Evolutionary conservation across 2,113 vertebrate species (phyloP).

Genomic region (Hippoglossus stenolepis): DNA sequence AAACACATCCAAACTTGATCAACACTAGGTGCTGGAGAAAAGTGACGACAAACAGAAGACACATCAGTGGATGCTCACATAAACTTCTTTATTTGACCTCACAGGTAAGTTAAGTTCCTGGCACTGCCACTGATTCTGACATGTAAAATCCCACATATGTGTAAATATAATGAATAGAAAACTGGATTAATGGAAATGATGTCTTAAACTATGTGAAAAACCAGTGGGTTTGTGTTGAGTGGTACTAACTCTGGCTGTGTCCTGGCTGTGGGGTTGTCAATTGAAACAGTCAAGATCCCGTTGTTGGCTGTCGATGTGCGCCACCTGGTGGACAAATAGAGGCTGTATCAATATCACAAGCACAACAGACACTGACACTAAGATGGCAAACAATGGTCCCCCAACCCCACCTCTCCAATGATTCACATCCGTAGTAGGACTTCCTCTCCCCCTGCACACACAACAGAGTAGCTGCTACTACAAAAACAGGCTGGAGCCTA

Average conservation of each 20-base stretch:
- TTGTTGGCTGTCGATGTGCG: conserved; percentile 87
- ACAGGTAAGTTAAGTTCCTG: too few relatives aligned
- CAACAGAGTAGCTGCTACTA: neutral
- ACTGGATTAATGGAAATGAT: neutral
- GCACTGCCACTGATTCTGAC: too few relatives aligned
- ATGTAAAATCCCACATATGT: too few relatives aligned
- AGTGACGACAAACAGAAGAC: neutral
- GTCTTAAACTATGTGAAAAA: neutral
- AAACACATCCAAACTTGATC: too few relatives aligned
- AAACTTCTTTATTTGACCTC: too few relatives aligned
- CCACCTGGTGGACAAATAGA: conserved; percentile 86
- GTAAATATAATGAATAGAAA: neutral
- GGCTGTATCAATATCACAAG: neutral
- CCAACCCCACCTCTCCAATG: neutral
- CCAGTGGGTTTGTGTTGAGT: neutral
- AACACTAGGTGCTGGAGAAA: neutral
- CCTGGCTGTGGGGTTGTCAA: conserved; percentile 94
- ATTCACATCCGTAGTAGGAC: neutral
- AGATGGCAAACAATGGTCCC: conserved; percentile 17
- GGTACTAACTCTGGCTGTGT: conserved; percentile 88
- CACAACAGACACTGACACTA: neutral
- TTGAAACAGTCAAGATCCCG: conserved; percentile 93
- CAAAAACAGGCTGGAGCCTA: neutral
- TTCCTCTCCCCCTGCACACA: conserved; percentile 1
- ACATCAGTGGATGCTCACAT: too few relatives aligned